These are phyloP conservation scores for Coccyzus lansbergi DNA, from an alignment of 2,797 vertebrate genomes.

Conservation along the genomic window DNA sequence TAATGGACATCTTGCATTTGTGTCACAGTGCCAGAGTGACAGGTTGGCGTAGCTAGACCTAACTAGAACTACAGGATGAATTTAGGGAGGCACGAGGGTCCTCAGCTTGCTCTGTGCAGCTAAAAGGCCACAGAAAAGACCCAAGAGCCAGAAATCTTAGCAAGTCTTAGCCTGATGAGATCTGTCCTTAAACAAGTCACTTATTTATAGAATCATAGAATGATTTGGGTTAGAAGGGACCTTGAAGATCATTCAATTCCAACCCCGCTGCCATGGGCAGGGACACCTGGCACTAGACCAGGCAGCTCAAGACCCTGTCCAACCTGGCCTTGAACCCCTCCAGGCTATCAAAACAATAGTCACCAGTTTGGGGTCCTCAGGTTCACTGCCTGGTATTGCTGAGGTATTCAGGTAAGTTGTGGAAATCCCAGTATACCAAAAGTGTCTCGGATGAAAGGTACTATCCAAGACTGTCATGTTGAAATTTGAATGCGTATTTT, in stretches of 20 bases:
- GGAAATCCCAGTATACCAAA: neutral
- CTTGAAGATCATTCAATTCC: no score
- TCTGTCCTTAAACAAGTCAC: neutral
- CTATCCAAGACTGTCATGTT: neutral
- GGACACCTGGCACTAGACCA: no score
- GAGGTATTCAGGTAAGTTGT: neutral
- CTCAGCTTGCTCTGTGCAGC: neutral
- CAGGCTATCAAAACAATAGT: neutral
- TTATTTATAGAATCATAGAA: neutral
- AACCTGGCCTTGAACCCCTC: no score
- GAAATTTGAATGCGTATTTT: neutral
- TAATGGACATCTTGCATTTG: neutral
- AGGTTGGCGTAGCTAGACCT: neutral
- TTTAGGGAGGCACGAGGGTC: neutral
- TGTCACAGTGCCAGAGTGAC: neutral
- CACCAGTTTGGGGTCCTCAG: neutral
- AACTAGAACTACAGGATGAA: neutral
- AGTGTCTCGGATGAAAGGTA: neutral
- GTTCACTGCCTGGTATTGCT: neutral
- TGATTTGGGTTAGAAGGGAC: no score
- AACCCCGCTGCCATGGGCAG: no score
- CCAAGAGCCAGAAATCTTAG: neutral
- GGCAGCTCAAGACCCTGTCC: no score
- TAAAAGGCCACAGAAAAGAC: neutral
- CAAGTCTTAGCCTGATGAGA: neutral